phyloP scores from a whole-genome alignment of 2,888 invertebrate genomes.

The Amiota mariae region DNA sequence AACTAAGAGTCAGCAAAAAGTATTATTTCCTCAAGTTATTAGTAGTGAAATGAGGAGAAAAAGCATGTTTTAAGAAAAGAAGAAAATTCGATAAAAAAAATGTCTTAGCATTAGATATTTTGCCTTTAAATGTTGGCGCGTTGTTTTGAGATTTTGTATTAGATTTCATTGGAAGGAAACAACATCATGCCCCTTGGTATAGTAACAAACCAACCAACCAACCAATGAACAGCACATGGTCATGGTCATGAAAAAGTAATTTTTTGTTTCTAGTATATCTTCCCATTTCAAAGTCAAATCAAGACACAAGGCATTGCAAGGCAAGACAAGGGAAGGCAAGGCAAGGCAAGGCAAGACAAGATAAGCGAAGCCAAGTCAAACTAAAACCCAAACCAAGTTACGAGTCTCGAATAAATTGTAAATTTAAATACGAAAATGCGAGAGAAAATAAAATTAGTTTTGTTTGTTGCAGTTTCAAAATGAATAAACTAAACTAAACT shows the following conservation, averaged over 20 bases:
- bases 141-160: slow-evolving; percentile 4
- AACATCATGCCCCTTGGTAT: too few species aligned
- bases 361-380: too few species aligned
- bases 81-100: background rate
- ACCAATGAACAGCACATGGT: slow-evolving; percentile 9
- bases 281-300: background rate
- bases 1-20: slow-evolving; percentile 20
- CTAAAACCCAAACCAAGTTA: too few species aligned
- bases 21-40: slow-evolving; percentile 21
- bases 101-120: background rate
- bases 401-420: too few species aligned
- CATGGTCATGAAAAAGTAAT: slow-evolving; percentile 24
- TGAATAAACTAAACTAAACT: slow-evolving; percentile 41
- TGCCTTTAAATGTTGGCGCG: background rate
- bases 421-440: background rate
- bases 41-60: slow-evolving; percentile 10
- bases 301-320: background rate
- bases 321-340: background rate
- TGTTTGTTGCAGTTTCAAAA: background rate
- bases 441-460: slow-evolving; percentile 41
- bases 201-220: too few species aligned
- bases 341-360: background rate
- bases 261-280: background rate
- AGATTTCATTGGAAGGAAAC: slow-evolving; percentile 3
- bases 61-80: background rate